Percentiles rank a stretch among this genome's conserved stretches.
These are phyloP conservation scores for Lamellibrachia luymesi DNA, from an alignment of 1,140 invertebrate species.

Conservation along the genomic window DNA sequence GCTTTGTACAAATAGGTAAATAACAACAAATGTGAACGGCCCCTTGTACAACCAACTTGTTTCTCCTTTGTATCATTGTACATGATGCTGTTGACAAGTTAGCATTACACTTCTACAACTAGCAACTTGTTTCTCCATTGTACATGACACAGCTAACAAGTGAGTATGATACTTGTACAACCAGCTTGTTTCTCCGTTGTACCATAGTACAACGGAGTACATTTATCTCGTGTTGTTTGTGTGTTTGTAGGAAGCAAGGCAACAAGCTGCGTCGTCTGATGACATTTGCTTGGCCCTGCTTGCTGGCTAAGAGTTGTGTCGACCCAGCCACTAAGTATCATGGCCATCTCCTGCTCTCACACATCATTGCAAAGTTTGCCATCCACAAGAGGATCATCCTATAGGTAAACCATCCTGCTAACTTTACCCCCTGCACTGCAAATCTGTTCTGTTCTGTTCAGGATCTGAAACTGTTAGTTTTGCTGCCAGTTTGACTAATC, in stretches of 20 bases:
- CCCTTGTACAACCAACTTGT: too few species aligned
- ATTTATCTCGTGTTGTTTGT: not conserved
- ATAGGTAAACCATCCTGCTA: constrained; percentile 64
- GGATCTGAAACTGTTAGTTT: too few species aligned
- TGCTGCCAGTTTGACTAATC: not conserved
- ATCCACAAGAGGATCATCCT: constrained; percentile 96
- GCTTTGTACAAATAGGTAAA: too few species aligned
- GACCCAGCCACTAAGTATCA: constrained; percentile 96
- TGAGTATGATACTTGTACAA: too few species aligned
- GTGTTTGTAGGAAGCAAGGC: constrained; percentile 69
- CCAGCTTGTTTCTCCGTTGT: too few species aligned
- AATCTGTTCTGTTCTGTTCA: not conserved
- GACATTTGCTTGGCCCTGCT: constrained; percentile 98
- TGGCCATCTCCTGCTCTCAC: constrained; percentile 91
- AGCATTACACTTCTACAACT: too few species aligned
- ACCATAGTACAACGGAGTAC: too few species aligned
- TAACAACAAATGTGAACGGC: too few species aligned
- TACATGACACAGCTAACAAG: too few species aligned
- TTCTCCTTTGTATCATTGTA: too few species aligned
- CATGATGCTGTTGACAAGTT: too few species aligned
- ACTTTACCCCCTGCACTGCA: not conserved
- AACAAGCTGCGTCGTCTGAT: constrained; percentile 88
- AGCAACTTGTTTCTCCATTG: too few species aligned
- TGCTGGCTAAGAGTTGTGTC: constrained; percentile 90
- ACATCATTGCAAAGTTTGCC: constrained; percentile 97